These are phyloP conservation scores for Strix uralensis DNA, from an alignment of 2,113 vertebrate species.

Conservation along the genomic window DNA sequence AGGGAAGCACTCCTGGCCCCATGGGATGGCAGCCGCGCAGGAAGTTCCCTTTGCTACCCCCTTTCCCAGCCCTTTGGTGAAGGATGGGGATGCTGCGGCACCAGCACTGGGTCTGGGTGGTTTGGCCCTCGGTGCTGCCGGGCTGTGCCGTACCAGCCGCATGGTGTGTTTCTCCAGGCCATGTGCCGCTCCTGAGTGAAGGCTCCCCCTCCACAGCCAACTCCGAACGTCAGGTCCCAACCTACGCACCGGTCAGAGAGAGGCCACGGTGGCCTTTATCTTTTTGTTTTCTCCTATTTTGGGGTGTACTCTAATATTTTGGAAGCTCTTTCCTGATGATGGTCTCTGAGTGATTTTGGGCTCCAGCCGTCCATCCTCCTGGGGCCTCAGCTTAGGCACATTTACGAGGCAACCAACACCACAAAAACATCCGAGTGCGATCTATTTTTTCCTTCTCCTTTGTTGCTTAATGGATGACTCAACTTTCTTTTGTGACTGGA, in stretches of 20 bases:
- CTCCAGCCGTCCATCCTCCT: background rate
- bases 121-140: rapidly evolving
- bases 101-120: too few relatives aligned
- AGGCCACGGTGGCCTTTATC: background rate
- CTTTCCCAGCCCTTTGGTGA: background rate
- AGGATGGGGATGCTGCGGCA: rapidly evolving
- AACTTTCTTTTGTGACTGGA: slow-evolving; percentile 70
- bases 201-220: background rate
- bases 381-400: slow-evolving; percentile 5
- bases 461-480: slow-evolving; percentile 71
- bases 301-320: background rate
- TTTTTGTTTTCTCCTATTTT: background rate
- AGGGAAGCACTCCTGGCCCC: rapidly evolving
- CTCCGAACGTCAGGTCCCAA: rapidly evolving
- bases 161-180: rapidly evolving
- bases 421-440: slow-evolving; percentile 50
- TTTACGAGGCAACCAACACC: slow-evolving; percentile 32
- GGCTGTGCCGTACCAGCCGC: rapidly evolving
- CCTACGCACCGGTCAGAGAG: background rate
- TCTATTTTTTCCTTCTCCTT: slow-evolving; percentile 62
- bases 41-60: background rate
- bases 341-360: background rate
- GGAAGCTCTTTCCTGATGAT: background rate
- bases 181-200: background rate
- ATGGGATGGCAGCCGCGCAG: rapidly evolving